Percentiles rank a stretch among this genome's conserved stretches.
phyloP scores from a whole-genome alignment of 2,797 vertebrate genomes.

The Sebastes melanostomus region DNA sequence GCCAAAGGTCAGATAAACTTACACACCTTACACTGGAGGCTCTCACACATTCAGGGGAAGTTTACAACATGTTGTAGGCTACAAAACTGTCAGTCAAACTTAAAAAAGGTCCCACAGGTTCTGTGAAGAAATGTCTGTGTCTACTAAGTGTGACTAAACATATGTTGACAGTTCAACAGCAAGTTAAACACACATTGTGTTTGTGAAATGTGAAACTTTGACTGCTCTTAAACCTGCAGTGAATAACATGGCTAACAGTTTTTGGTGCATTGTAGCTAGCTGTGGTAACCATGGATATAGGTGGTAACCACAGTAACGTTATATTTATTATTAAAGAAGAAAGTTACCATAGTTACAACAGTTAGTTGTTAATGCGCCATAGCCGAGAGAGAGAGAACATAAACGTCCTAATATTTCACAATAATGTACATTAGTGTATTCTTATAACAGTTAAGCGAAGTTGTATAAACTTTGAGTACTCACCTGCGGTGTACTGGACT shows the following conservation, averaged over 20 bases:
- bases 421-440: neutral
- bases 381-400: neutral
- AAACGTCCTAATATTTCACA: neutral
- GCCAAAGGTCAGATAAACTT: too few relatives aligned
- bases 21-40: too few relatives aligned
- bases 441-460: neutral
- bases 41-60: too few relatives aligned
- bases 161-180: too few relatives aligned
- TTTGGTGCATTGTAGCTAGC: neutral
- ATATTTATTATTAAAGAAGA: conserved; percentile 17
- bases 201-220: neutral
- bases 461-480: conserved; percentile 22
- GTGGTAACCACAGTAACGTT: neutral
- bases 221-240: too few relatives aligned
- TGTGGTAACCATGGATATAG: neutral
- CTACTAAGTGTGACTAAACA: too few relatives aligned
- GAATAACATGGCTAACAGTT: neutral
- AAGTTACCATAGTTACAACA: neutral
- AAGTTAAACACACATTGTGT: neutral
- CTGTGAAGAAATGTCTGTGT: too few relatives aligned
- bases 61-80: too few relatives aligned
- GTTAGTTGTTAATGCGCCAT: neutral
- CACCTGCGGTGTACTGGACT: conserved; percentile 16
- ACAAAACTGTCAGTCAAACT: too few relatives aligned
- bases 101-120: too few relatives aligned